Evolutionary conservation across 2,797 vertebrate species (phyloP).

Genomic region (Chelon labrosus): DNA sequence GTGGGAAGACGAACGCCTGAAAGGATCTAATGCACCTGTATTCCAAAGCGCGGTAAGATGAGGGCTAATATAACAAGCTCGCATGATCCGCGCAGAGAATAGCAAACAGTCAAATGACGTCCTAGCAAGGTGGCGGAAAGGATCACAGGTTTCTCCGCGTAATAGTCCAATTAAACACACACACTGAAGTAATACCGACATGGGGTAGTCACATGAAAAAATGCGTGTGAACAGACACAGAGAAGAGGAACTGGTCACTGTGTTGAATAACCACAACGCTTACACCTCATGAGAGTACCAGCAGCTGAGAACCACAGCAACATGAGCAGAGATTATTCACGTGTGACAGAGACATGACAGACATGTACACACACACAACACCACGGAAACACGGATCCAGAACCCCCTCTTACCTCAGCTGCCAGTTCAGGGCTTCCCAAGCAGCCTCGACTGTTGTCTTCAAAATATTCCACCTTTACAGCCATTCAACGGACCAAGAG

Average conservation of each 20-base stretch:
- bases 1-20: neutral
- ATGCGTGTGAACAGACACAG: neutral
- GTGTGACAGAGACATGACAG: slow-evolving; percentile 19
- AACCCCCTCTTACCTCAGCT: slow-evolving; percentile 82
- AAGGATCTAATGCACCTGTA: slow-evolving; percentile 16
- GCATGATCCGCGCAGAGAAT: neutral
- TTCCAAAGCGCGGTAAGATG: neutral
- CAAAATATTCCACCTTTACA: slow-evolving; percentile 83
- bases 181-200: neutral
- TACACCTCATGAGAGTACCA: slow-evolving; percentile 15
- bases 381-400: slow-evolving; percentile 25
- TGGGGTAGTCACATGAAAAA: neutral
- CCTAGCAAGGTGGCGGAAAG: neutral
- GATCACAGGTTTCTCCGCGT: neutral
- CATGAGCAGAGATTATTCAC: slow-evolving; percentile 14
- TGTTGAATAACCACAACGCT: slow-evolving; percentile 14
- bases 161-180: neutral
- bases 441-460: slow-evolving; percentile 74
- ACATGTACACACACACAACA: slow-evolving; percentile 23
- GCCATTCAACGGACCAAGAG: slow-evolving; percentile 49
- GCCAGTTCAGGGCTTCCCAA: slow-evolving; percentile 73
- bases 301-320: slow-evolving; percentile 39
- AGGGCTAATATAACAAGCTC: slow-evolving; percentile 16
- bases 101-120: slow-evolving; percentile 12
- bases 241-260: slow-evolving; percentile 9